Percentiles rank a stretch among this genome's conserved stretches.
These are phyloP conservation scores for Argyrosomus regius DNA, from an alignment of 2,797 vertebrate genomes.

Conservation along the genomic window DNA sequence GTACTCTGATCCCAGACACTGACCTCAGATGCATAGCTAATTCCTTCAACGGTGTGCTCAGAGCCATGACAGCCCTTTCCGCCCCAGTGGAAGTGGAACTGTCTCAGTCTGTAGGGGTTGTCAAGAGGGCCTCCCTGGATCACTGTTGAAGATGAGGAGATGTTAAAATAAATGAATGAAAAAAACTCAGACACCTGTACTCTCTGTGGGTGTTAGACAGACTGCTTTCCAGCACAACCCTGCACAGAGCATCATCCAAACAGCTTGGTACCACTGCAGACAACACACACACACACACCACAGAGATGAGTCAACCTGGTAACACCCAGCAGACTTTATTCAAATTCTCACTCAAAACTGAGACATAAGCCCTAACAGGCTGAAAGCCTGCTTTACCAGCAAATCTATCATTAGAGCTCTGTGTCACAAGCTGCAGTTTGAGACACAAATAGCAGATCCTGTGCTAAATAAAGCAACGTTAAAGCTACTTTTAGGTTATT, in stretches of 20 bases:
- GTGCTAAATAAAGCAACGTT: constrained; percentile 17
- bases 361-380: constrained; percentile 11
- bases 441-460: constrained; percentile 39
- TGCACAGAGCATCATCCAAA: constrained; percentile 25
- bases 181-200: neutral
- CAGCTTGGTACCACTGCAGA: constrained; percentile 32
- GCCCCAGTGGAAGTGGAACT: constrained; percentile 99
- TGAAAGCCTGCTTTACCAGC: constrained; percentile 4
- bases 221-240: constrained; percentile 21
- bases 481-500: constrained; percentile 1
- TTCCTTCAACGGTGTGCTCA: constrained; percentile 93
- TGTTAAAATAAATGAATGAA: neutral
- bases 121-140: constrained; percentile 92
- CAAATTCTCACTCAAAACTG: constrained; percentile 24
- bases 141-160: constrained; percentile 79
- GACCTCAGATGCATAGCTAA: constrained; percentile 93
- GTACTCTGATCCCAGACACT: constrained; percentile 27
- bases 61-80: constrained; percentile 90
- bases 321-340: constrained; percentile 35
- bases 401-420: constrained; percentile 24
- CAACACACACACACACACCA: neutral
- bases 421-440: constrained; percentile 12
- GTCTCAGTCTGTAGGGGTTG: constrained; percentile 92
- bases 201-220: constrained; percentile 26
- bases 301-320: constrained; percentile 37